Evolutionary conservation across 64 coral and sea anemone genomes (phyloP).

Genomic region (Stichodactyla mertensii): DNA sequence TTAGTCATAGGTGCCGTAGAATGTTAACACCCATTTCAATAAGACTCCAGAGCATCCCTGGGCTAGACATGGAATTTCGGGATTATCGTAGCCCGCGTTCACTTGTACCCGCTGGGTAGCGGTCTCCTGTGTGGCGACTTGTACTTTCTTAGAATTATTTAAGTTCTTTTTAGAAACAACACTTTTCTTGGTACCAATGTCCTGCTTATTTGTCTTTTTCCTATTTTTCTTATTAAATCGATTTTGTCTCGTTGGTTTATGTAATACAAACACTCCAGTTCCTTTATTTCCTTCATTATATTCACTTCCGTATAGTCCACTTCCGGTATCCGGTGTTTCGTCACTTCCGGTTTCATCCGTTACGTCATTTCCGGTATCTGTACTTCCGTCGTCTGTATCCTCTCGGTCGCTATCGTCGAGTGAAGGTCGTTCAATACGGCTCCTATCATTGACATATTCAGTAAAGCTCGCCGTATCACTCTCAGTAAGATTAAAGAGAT

Average conservation of each 20-base stretch:
- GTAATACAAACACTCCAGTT: conserved; percentile 6
- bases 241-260: background rate
- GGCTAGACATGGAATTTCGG: conserved; percentile 79
- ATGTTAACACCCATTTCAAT: conserved; percentile 79
- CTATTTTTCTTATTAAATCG: conserved; percentile 12
- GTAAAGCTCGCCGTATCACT: conserved; percentile 81
- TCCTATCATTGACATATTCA: conserved; percentile 80
- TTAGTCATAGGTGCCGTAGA: conserved; percentile 69
- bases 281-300: background rate
- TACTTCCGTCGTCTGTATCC: conserved; percentile 9
- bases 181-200: conserved; percentile 41
- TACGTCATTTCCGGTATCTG: background rate
- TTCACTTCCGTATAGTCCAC: conserved; percentile 23
- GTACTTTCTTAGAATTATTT: conserved; percentile 78
- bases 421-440: conserved; percentile 50
- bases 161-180: conserved; percentile 47
- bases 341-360: background rate
- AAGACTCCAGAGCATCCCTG: conserved; percentile 78
- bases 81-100: conserved; percentile 95
- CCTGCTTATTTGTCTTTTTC: conserved; percentile 44
- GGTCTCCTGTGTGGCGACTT: conserved; percentile 79
- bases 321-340: conserved; percentile 1
- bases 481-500: conserved; percentile 85
- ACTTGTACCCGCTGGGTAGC: conserved; percentile 98
- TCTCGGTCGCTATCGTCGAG: background rate